Evolutionary conservation across 1,140 invertebrate species (phyloP).

Genomic region (Drosophila setifemur): DNA sequence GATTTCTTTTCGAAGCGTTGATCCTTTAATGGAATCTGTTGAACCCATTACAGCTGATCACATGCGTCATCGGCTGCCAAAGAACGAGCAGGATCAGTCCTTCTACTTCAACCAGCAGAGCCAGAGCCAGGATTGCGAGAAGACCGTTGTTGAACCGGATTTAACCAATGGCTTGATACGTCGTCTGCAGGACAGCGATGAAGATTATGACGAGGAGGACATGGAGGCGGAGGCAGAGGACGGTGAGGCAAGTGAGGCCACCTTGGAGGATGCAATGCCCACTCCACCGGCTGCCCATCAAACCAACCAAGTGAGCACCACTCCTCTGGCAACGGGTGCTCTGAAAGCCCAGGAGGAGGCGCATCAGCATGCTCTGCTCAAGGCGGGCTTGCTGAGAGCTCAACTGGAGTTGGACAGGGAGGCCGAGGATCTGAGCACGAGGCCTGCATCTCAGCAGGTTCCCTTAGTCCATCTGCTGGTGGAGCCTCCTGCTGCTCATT

Average conservation of each 20-base stretch:
- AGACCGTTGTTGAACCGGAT: constrained; percentile 78
- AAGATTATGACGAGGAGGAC: constrained; percentile 78
- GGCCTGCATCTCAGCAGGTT: constrained; percentile 29
- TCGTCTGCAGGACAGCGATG: constrained; percentile 75
- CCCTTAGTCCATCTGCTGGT: constrained; percentile 25
- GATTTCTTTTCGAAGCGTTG: background rate
- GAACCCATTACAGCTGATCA: constrained; percentile 63
- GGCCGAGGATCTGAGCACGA: constrained; percentile 74
- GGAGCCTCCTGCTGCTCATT: constrained; percentile 43
- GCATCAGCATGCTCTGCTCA: constrained; percentile 60
- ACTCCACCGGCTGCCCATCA: constrained; percentile 77
- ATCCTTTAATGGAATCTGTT: too few relatives aligned
- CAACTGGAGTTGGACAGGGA: constrained; percentile 69
- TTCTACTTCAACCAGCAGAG: constrained; percentile 78
- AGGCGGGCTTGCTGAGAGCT: constrained; percentile 57
- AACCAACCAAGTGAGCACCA: constrained; percentile 64
- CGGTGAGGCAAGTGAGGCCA: constrained; percentile 58
- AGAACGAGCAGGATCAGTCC: constrained; percentile 77
- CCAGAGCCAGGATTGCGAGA: constrained; percentile 76
- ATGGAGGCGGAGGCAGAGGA: constrained; percentile 57
- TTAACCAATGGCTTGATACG: constrained; percentile 77
- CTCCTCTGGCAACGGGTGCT: constrained; percentile 58
- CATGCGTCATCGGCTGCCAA: constrained; percentile 78
- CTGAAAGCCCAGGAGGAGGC: constrained; percentile 61
- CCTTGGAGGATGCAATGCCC: constrained; percentile 47